Evolutionary conservation across 2,888 invertebrate genomes (phyloP).

Genomic region (Ectobius pallidus): DNA sequence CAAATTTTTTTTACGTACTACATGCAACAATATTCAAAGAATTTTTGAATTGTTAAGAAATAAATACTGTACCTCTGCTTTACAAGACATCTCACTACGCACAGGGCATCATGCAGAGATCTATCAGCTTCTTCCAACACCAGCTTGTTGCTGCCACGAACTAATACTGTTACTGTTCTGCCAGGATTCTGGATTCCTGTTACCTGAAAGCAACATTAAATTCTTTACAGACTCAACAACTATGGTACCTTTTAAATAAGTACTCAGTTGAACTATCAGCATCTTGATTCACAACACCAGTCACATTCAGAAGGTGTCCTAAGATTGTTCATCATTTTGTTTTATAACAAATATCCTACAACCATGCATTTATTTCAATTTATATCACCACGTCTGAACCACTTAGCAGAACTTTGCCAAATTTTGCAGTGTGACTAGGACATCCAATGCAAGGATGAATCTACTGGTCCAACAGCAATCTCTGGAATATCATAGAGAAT

Average conservation of each 20-base stretch:
- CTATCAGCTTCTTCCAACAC: constrained; percentile 82
- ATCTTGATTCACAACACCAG: no score
- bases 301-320: constrained; percentile 10
- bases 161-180: constrained; percentile 89
- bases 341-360: no score
- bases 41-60: no score
- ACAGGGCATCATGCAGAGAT: constrained; percentile 83
- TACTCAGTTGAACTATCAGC: background rate
- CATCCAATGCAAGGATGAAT: no score
- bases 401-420: no score
- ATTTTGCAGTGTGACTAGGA: no score
- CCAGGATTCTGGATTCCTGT: constrained; percentile 88
- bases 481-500: no score
- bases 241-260: background rate
- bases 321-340: constrained; percentile 8
- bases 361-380: no score
- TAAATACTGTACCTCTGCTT: constrained; percentile 70
- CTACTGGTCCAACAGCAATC: no score
- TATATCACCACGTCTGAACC: no score
- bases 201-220: constrained; percentile 59
- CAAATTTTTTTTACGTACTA: no score
- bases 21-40: no score
- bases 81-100: constrained; percentile 95
- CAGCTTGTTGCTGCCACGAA: constrained; percentile 85
- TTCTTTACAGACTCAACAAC: background rate